A percentile compares a stretch with the other conserved stretches of the same genome.
These are phyloP conservation scores for Otolemur crassicaudatus DNA, from an alignment of 2,797 vertebrate genomes.

Conservation along the genomic window DNA sequence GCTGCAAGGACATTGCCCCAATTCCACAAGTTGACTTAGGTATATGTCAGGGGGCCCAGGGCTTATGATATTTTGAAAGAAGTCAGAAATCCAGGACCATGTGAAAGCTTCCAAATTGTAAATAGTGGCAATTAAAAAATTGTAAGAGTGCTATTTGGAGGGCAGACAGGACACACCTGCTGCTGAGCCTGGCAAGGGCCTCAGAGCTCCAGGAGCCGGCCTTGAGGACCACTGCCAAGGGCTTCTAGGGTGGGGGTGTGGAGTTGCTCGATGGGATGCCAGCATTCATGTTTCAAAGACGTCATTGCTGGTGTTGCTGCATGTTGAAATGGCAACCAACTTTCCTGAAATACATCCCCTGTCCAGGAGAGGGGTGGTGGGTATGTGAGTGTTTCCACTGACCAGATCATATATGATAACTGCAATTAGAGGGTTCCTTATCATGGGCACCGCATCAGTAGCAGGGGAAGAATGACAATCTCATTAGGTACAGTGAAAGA, in stretches of 20 bases:
- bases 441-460: background rate
- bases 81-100: background rate
- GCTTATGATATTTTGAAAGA: background rate
- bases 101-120: background rate
- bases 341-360: background rate
- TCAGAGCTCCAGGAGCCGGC: background rate
- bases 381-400: background rate
- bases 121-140: background rate
- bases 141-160: background rate
- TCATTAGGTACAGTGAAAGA: background rate
- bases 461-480: background rate
- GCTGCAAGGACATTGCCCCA: background rate
- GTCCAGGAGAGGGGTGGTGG: background rate
- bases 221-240: too few relatives aligned
- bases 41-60: background rate
- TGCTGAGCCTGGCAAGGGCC: background rate
- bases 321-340: background rate
- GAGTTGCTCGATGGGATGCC: background rate
- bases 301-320: background rate
- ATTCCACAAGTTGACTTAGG: background rate
- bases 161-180: background rate
- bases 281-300: accelerated
- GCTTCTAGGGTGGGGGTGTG: too few relatives aligned
- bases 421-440: background rate
- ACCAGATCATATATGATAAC: background rate